These are phyloP conservation scores for Temnothorax rugatulus DNA, from an alignment of 2,888 invertebrate species.

Conservation along the genomic window DNA sequence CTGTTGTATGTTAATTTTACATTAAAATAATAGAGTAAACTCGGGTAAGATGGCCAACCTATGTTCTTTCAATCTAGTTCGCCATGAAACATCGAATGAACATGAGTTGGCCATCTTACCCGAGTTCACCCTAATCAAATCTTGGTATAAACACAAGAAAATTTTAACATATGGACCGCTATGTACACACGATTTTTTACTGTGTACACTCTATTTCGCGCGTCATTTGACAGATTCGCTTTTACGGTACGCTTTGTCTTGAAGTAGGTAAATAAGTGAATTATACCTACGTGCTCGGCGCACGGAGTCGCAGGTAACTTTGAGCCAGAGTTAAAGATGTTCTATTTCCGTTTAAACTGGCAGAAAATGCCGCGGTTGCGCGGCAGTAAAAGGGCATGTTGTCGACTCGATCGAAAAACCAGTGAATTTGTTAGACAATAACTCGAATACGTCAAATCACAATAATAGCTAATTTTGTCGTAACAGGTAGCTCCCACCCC, in stretches of 20 bases:
- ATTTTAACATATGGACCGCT: no score
- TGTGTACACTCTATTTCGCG: conserved; percentile 44
- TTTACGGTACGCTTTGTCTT: conserved; percentile 56
- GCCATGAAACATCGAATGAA: no score
- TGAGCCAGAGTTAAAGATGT: conserved; percentile 70
- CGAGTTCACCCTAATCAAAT: no score
- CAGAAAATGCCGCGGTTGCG: conserved; percentile 57
- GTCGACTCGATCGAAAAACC: neutral
- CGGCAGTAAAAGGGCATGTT: neutral
- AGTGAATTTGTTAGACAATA: neutral
- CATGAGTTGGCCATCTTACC: no score
- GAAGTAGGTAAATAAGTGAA: conserved; percentile 70
- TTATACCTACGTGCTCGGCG: conserved; percentile 63
- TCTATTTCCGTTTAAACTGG: conserved; percentile 63
- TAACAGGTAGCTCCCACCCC: neutral
- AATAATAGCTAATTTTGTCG: neutral
- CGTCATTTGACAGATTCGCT: conserved; percentile 60
- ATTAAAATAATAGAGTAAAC: no score
- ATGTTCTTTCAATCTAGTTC: no score
- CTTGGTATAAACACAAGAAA: no score
- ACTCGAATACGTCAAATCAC: neutral
- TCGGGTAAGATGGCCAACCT: no score
- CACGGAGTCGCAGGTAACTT: conserved; percentile 61
- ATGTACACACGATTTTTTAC: no score
- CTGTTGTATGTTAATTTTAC: no score